Evolutionary conservation across 2,888 invertebrate species (phyloP).

Genomic region (Melipona bicolor): DNA sequence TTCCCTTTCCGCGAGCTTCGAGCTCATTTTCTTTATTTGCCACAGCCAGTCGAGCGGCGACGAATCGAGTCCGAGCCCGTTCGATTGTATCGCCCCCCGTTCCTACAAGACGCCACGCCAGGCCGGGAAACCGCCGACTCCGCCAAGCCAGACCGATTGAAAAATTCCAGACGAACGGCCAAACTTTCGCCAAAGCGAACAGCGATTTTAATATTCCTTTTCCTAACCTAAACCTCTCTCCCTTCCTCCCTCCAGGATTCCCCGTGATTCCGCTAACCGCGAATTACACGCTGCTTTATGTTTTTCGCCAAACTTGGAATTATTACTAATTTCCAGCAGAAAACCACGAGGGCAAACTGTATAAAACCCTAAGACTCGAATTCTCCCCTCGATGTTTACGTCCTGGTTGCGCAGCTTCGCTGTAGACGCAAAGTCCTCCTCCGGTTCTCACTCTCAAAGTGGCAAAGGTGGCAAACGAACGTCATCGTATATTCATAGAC

Average conservation of each 20-base stretch:
- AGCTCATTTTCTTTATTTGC: slow-evolving; percentile 71
- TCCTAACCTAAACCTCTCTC: neutral
- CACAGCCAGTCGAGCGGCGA: slow-evolving; percentile 26
- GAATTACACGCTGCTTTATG: neutral
- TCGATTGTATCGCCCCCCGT: slow-evolving; percentile 46
- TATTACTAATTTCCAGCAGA: neutral
- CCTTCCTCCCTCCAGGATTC: too few species aligned
- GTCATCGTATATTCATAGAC: slow-evolving; percentile 17
- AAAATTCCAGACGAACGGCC: slow-evolving; percentile 36
- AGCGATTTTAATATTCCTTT: slow-evolving; percentile 15
- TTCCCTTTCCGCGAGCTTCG: neutral
- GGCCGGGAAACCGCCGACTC: slow-evolving; percentile 41
- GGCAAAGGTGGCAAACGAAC: slow-evolving; percentile 5
- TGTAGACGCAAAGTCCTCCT: neutral
- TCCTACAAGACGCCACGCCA: neutral
- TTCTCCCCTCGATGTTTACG: neutral
- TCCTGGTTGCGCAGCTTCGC: neutral
- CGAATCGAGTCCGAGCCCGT: slow-evolving; percentile 10
- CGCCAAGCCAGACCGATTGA: slow-evolving; percentile 44
- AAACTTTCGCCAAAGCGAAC: slow-evolving; percentile 39
- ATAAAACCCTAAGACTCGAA: neutral
- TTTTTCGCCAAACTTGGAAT: neutral
- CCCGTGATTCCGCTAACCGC: too few species aligned
- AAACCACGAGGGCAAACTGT: neutral
- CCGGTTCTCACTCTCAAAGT: too few species aligned